A percentile compares a stretch with the other conserved stretches of the same genome.
phyloP scores from a whole-genome alignment of 2,888 invertebrate species.

The Andrena minutula region DNA sequence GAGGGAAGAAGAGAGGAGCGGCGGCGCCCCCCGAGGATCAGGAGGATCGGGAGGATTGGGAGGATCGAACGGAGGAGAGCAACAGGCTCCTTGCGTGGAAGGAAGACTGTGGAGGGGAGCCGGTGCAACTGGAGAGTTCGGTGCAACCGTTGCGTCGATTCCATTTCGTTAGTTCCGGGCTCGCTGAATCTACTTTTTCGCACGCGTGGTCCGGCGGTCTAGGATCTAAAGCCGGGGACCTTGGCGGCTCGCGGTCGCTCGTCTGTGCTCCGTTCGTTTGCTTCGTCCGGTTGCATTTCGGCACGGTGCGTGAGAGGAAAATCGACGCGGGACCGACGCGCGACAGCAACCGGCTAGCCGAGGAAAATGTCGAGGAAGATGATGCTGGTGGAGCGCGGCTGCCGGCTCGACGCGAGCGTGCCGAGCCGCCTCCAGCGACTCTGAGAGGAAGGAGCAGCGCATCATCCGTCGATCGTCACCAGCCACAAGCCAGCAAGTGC shows the following conservation, averaged over 20 bases:
- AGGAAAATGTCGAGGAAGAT: conserved; percentile 60
- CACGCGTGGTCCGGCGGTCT: conserved; percentile 49
- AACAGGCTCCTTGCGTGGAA: conserved; percentile 72
- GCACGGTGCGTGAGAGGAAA: conserved; percentile 49
- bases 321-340: neutral
- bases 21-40: conserved; percentile 18
- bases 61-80: conserved; percentile 71
- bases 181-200: conserved; percentile 63
- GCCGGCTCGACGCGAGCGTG: conserved; percentile 65
- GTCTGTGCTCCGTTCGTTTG: conserved; percentile 43
- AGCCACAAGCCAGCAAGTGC: conserved; percentile 38
- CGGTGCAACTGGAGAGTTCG: conserved; percentile 65
- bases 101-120: conserved; percentile 63
- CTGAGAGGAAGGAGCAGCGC: conserved; percentile 49
- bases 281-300: conserved; percentile 19
- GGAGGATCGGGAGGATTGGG: conserved; percentile 56
- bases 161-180: conserved; percentile 63
- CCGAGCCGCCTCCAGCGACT: conserved; percentile 54
- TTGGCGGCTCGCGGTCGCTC: conserved; percentile 58
- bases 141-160: conserved; percentile 69
- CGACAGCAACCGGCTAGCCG: neutral
- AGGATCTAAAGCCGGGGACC: conserved; percentile 32
- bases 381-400: conserved; percentile 49
- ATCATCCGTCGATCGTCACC: conserved; percentile 38
- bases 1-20: conserved; percentile 3